Evolutionary conservation across 2,888 invertebrate genomes (phyloP), one percentile per base, ranked within the genome.

Genomic region (Andrena fulva): DNA sequence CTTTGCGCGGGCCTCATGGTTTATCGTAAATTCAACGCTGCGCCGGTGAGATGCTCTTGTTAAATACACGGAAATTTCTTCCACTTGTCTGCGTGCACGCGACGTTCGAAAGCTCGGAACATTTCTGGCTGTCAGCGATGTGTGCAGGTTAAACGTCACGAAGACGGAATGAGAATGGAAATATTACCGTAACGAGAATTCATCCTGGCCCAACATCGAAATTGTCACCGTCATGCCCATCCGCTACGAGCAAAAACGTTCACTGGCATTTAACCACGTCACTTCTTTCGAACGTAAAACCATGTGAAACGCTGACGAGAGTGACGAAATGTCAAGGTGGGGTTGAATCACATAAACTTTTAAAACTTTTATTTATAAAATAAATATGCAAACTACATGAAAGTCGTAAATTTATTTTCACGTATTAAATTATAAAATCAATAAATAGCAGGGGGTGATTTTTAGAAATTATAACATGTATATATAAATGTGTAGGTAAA

Each of bases 1-100:
- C 94, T 92, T 71, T 91, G 91, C 12, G 3, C 70, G 3, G 91
- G 91, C 68, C 91, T 90, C 91, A 80, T 80, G 5, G n/a, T 52
- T 50, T 24, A 20, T 1, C 3, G 24, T 20, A 31, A 78, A 33
- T 68, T 78, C 12, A 54, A 1, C 0, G 33, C 52, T 4, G 0
- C 27, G 3, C 4, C n/a, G 29, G 27, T 54, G 0, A 16, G 48
- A 33, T 68, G 2, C 42, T 52, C 29, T 42, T 7, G 1, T 66
- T n/a, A 1, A 54, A 42, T 35, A 2, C 0, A 3, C 2, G 6
- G 7, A 29, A 12, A 50, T 31, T 50, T 29, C 10, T 27, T 77
- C 42, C 64, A 50, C 29, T n/a, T 29, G 24, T 67, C 27, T 6
- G 5, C 48, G 0, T 0, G 5, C 2, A 29, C 20, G 62, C 6